Conservation (phyloP, 2,888 invertebrate genomes). For the Buathra laborator region DNA sequence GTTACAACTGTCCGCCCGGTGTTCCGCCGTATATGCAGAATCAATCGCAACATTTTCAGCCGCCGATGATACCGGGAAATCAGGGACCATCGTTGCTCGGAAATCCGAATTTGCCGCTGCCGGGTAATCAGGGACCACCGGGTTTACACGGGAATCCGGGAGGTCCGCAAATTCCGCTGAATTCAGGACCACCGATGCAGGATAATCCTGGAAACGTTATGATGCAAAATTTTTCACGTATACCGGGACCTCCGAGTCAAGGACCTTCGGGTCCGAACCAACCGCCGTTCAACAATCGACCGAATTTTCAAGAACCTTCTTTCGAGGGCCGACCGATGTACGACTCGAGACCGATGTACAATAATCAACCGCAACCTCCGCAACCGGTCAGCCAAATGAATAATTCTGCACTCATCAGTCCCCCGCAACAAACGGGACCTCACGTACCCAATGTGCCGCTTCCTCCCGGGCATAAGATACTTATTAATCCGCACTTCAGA, state of each 20-base stretch:
- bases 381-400: slow-evolving; percentile 58
- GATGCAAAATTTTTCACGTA: slow-evolving; percentile 76
- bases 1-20: slow-evolving; percentile 76
- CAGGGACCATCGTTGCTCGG: slow-evolving; percentile 74
- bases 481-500: slow-evolving; percentile 90
- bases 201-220: slow-evolving; percentile 72
- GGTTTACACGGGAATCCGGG: slow-evolving; percentile 60
- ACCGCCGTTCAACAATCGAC: slow-evolving; percentile 77
- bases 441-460: slow-evolving; percentile 78
- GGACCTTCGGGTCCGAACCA: slow-evolving; percentile 68
- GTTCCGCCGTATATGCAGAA: slow-evolving; percentile 68
- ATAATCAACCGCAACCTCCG: slow-evolving; percentile 47
- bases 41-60: slow-evolving; percentile 74
- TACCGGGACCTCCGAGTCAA: slow-evolving; percentile 69
- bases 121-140: slow-evolving; percentile 64
- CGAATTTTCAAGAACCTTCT: slow-evolving; percentile 75
- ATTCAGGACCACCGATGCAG: slow-evolving; percentile 71
- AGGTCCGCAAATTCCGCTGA: slow-evolving; percentile 67
- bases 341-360: slow-evolving; percentile 58
- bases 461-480: slow-evolving; percentile 87
- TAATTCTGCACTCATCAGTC: slow-evolving; percentile 51
- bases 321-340: slow-evolving; percentile 73
- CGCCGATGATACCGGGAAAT: slow-evolving; percentile 74
- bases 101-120: slow-evolving; percentile 70
- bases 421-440: slow-evolving; percentile 66